Base-by-base conservation (phyloP, 1,140 invertebrate genomes). In the Dendroctonus valens region DNA sequence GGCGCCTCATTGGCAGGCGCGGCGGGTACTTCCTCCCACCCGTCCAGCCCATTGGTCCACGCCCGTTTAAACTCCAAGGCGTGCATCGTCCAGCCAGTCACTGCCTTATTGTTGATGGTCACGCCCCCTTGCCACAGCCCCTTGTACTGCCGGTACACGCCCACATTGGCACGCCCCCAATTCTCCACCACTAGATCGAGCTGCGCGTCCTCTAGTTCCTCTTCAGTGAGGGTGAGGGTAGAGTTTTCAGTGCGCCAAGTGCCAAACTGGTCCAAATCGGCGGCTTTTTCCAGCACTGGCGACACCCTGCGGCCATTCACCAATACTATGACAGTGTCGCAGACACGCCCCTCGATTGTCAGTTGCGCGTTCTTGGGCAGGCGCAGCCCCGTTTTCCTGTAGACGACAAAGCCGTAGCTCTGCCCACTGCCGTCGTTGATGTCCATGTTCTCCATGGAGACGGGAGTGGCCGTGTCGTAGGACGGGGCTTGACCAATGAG, bases 121-220 rank as follows among this genome's bases (percentile, higher is more conserved):
- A 68, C 48, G 9, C 42, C 50, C 9, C 69, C 66, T 62, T 70
- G 66, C 62, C 63, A 68, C 9, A 70, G 12, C 14, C 66, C 69
- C 49, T 70, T 70, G 53, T 64, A 70, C 39, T 70, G 66, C 66
- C 83, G 80, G 5, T 71, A 86, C 7, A 61, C 52, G 0, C 82
- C 82, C 75, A 79, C 86, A 72, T 86, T 86, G 8, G 82, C 81
- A 41, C 85, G 71, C 0, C 83, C 85, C 67, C 81, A 79, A 72
- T 87, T 86, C 73, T 86, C 85, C 3, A 87, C 84, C 0, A 87
- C 58, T 38, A 87, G 74, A 60, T 86, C 83, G 15, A 86, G 65
- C 5, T 74, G 77, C 41, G 74, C 75, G 54, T 72, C 68, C 26
- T 57, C 38, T 14, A 72, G 8, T 61, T 70, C 64, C 53, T 70